Evolutionary conservation across 2,888 invertebrate genomes (phyloP), one percentile per base, ranked within the genome.

Genomic region (Ophion slaviceki): DNA sequence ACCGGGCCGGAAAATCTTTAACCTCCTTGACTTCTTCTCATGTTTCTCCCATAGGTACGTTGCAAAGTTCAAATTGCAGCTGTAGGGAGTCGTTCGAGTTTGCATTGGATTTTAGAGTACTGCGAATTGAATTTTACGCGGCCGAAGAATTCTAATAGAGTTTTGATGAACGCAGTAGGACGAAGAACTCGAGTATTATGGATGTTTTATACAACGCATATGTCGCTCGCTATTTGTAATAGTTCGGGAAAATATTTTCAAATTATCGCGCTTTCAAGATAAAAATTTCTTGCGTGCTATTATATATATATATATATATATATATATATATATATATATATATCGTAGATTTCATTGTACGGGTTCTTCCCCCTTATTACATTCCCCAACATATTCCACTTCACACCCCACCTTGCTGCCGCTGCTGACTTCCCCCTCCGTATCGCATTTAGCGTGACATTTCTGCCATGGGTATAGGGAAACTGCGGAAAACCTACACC

Each of bases 31-130:
- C 47, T 71, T 53, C 79, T 64, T 47, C 24, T 53, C 57, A 66
- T 57, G 7, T 24, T 71, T 11, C 47, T 53, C 53, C 20, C 61
- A 8, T 36, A 36, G 40, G 59, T 45, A 67, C 53, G 11, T 70
- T 20, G 32, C 68, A n/a, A 61, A 80, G 72, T 72, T 72, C 5
- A 71, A 80, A 80, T 72, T 72, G 66, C 57, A 40, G 57, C 71
- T 61, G 45, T 8, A 40, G 45, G 80, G 68, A 45, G 32, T 14
- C 45, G 36, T 53, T 40, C 8, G 75, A 81, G 75, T 81, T 81
- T 68, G 59, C 53, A 81, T 68, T 81, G 75, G 47, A 81, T 81
- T 75, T 81, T 76, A 68, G 62, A 75, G 75, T 45, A 61, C 62
- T 68, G 68, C 75, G 61, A 81, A 75, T 76, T 47, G 75, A 81